Conservation (phyloP, 1,140 invertebrate species). For the Cryptotermes secundus region DNA sequence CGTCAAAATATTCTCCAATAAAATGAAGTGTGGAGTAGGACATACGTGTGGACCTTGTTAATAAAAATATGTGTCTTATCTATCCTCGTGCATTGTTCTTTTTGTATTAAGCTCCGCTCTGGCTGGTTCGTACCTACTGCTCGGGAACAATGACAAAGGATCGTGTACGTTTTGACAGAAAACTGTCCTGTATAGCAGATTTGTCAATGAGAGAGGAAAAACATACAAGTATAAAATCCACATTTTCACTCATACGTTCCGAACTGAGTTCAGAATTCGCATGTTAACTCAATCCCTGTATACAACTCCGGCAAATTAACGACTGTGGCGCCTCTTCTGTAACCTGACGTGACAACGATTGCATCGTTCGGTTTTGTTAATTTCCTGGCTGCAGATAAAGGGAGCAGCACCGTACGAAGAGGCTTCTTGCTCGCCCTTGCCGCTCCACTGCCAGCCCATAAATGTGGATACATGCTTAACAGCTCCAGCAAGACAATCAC, state of each 20-base stretch:
- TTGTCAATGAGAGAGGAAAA: background rate
- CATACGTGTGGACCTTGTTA: background rate
- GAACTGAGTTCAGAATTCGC: background rate
- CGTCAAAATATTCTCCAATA: too few species aligned
- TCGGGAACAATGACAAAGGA: background rate
- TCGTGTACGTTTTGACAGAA: background rate
- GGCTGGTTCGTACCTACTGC: background rate
- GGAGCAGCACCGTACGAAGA: background rate
- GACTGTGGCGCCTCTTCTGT: background rate
- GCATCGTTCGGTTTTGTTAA: constrained; percentile 16
- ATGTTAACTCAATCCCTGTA: background rate
- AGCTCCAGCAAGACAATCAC: too few species aligned
- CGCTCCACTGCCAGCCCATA: background rate
- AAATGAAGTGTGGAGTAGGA: background rate
- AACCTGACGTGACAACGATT: background rate
- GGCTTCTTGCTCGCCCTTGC: background rate
- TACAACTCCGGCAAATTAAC: background rate
- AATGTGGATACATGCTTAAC: too few species aligned
- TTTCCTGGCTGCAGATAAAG: background rate
- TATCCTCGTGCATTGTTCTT: background rate
- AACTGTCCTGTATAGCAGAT: background rate
- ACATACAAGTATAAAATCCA: background rate
- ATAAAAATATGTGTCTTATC: background rate
- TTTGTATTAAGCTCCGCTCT: background rate
- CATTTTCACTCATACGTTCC: background rate